Percentiles rank a stretch among this genome's conserved stretches.
phyloP scores from a whole-genome alignment of 2,888 invertebrate genomes.

The Diploptera punctata region DNA sequence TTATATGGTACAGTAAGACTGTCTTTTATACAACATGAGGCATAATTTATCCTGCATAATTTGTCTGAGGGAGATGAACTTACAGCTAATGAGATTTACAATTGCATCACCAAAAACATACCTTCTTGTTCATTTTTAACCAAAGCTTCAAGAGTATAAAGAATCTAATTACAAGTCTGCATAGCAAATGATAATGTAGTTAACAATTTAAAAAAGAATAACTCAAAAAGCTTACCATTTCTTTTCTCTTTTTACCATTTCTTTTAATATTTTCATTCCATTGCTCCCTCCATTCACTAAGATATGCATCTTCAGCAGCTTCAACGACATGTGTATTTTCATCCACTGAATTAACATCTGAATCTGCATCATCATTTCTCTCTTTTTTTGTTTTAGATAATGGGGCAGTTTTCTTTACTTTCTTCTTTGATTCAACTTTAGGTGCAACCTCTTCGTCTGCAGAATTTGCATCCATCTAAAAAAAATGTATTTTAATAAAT shows the following conservation, averaged over 20 bases:
- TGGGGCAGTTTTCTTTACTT: no score
- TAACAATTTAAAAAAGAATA: neutral
- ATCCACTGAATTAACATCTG: neutral
- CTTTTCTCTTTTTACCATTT: neutral
- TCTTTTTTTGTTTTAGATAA: neutral
- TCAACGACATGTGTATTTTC: no score
- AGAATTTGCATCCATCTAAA: neutral
- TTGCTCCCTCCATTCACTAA: conserved; percentile 13
- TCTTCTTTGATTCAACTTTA: neutral
- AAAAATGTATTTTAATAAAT: no score
- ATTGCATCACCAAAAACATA: no score
- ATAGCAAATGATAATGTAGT: neutral
- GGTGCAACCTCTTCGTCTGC: conserved; percentile 2
- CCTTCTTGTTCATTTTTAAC: no score
- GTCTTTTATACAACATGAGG: no score
- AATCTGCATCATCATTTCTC: neutral
- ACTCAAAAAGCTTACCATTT: neutral
- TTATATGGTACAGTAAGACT: no score
- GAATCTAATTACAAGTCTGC: no score
- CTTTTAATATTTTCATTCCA: neutral
- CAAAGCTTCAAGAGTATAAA: no score
- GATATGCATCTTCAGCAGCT: conserved; percentile 36
- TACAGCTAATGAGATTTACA: no score
- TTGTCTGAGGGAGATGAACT: no score
- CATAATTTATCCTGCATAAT: no score